phyloP scores from a whole-genome alignment of 2,797 vertebrate species.

The Thunnus albacares region DNA sequence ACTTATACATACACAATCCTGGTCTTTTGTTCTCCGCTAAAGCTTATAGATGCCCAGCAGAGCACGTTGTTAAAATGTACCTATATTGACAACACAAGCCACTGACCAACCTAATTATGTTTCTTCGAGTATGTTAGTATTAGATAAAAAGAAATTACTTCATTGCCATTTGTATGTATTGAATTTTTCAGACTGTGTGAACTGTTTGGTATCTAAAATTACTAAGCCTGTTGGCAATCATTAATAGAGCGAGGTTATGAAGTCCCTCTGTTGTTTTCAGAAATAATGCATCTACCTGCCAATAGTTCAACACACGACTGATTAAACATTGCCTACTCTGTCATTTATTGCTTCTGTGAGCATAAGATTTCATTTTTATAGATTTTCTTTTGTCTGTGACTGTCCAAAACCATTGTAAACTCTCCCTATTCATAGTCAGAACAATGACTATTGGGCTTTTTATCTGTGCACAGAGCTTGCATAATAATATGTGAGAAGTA shows the following conservation, averaged over 20 bases:
- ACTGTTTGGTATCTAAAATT: background rate
- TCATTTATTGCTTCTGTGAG: constrained; percentile 43
- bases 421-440: constrained; percentile 53
- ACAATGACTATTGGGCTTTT: constrained; percentile 60
- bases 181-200: background rate
- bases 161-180: background rate
- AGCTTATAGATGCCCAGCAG: background rate
- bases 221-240: constrained; percentile 3
- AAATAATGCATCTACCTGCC: constrained; percentile 19
- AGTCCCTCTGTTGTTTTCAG: constrained; percentile 35
- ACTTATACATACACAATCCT: background rate
- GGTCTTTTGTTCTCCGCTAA: background rate
- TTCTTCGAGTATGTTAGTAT: background rate
- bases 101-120: background rate
- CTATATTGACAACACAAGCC: background rate
- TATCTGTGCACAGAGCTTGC: constrained; percentile 67
- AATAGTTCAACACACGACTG: constrained; percentile 14
- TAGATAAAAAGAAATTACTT: background rate
- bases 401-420: constrained; percentile 39
- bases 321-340: constrained; percentile 48
- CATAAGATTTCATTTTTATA: constrained; percentile 25
- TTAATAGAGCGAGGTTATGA: constrained; percentile 39
- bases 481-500: constrained; percentile 48
- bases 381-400: constrained; percentile 50
- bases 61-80: background rate